Percentiles rank a stretch among this genome's conserved stretches.
phyloP scores from a whole-genome alignment of 2,888 invertebrate species.

The Leptura quadrifasciata region DNA sequence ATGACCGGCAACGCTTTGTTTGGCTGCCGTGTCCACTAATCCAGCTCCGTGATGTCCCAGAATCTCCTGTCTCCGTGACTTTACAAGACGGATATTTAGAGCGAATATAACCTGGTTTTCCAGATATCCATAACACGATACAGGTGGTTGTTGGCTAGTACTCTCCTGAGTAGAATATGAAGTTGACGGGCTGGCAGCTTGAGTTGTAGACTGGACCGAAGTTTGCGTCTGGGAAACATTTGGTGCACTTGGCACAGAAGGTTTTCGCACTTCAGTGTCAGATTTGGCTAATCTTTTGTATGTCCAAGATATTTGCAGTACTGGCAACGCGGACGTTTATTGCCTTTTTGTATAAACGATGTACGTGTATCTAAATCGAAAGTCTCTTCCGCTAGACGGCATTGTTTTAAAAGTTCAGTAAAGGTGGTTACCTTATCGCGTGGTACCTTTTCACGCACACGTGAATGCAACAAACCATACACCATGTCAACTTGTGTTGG shows the following conservation, averaged over 20 bases:
- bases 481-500: too few relatives aligned
- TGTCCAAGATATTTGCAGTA: background rate
- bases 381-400: constrained; percentile 13
- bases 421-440: constrained; percentile 25
- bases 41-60: constrained; percentile 28
- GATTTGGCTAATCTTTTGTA: constrained; percentile 31
- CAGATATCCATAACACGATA: constrained; percentile 35
- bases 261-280: too few relatives aligned
- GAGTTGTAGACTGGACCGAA: background rate
- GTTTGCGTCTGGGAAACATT: background rate
- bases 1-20: constrained; percentile 38
- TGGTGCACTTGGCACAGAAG: background rate
- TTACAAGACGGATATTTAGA: constrained; percentile 24
- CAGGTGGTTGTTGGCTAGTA: background rate
- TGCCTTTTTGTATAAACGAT: background rate
- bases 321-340: constrained; percentile 16
- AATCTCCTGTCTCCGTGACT: constrained; percentile 4
- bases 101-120: constrained; percentile 24
- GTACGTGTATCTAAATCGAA: background rate
- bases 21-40: constrained; percentile 33
- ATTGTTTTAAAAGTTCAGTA: constrained; percentile 23
- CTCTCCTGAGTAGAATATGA: background rate
- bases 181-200: background rate
- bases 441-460: constrained; percentile 40
- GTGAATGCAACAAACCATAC: too few relatives aligned